Conservation (phyloP, 2,888 invertebrate species). For the Eristalis arbustorum region DNA sequence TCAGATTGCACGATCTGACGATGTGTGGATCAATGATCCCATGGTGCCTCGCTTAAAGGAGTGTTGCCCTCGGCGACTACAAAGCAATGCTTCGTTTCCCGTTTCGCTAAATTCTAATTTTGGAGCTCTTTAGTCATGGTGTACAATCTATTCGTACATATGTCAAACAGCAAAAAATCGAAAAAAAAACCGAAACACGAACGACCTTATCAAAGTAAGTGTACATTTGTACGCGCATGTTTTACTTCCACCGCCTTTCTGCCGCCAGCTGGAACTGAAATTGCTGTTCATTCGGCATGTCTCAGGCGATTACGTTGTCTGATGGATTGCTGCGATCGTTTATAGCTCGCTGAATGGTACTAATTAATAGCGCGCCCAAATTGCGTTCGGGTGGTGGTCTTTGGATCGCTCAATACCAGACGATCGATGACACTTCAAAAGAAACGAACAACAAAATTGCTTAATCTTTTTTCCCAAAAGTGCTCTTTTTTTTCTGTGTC, state of each 20-base stretch:
- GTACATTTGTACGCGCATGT: not conserved
- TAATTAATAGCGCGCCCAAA: constrained; percentile 21
- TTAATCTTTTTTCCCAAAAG: not conserved
- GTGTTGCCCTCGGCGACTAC: no score
- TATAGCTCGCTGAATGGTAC: constrained; percentile 4
- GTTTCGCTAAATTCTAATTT: no score
- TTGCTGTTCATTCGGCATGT: not conserved
- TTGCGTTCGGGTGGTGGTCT: not conserved
- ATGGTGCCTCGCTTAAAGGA: no score
- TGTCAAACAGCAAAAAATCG: not conserved
- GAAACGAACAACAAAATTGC: not conserved
- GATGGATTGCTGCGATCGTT: constrained; percentile 16
- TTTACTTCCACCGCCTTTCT: not conserved
- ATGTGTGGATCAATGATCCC: no score
- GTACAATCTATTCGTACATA: not conserved
- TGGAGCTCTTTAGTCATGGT: no score
- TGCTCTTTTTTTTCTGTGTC: not conserved
- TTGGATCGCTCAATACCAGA: not conserved
- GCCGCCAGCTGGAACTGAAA: not conserved
- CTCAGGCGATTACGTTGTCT: constrained; percentile 8
- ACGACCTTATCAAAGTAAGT: not conserved
- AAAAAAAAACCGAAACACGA: not conserved
- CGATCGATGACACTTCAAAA: constrained; percentile 20
- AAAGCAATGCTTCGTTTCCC: no score
- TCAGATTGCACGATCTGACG: not conserved